Evolutionary conservation across 1,140 invertebrate genomes (phyloP), one percentile per base, ranked within the genome.

Genomic region (Solenopsis fugax): DNA sequence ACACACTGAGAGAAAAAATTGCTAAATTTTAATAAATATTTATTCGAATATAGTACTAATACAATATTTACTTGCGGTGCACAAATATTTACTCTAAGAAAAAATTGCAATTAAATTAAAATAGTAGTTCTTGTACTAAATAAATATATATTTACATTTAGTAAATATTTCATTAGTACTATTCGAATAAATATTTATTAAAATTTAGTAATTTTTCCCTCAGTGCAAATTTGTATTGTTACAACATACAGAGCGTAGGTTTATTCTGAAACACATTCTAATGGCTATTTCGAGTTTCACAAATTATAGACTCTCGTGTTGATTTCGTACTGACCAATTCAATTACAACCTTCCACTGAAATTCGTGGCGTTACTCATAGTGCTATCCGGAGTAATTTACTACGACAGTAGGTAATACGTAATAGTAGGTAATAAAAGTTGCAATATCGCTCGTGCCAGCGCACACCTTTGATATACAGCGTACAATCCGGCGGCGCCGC

Each of bases 391-490:
- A 34, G 54, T 73, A 82, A 82, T 82, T 82, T 58, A 82, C 18
- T 21, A 41, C 24, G 52, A 73, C 24, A 37, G 54, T 72, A 58
- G 24, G 54, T 60, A 73, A 84, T 84, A 84, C 29, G 18, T 60
- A 73, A 82, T 72, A 72, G 52, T 34, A 41, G 29, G 18, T 84
- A 75, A 62, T 84, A 73, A 84, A 82, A 75, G 54, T 69, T 80
- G 62, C 62, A 48, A 62, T 72, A 82, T 82, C 4, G n/a, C 52
- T 18, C 67, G 34, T 16, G 37, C 41, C 37, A 29, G n/a, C 48
- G n/a, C 9, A 69, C 21, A 73, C 56, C 24, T 84, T 48, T 73
- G 67, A 73, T 60, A 48, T 48, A 48, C 24, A 73, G 18, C 64
- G 21, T 69, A 60, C 18, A 45, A 64, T n/a, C 24, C 78, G 37